A percentile compares a stretch with the other conserved stretches of the same genome.
phyloP scores from a whole-genome alignment of 1,140 invertebrate genomes.

The Copidosoma floridanum region DNA sequence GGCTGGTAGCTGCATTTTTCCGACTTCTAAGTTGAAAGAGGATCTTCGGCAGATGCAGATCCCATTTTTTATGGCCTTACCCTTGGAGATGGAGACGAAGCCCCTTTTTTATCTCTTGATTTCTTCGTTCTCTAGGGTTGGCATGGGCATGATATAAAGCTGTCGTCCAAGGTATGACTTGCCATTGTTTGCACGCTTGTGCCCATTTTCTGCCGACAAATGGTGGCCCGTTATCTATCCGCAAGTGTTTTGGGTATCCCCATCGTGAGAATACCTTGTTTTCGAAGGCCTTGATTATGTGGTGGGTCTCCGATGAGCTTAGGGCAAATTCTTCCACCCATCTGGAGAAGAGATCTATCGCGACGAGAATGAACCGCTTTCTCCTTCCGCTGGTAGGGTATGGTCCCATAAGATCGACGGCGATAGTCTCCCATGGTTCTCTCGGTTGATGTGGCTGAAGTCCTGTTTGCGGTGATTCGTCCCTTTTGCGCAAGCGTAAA shows the following conservation, averaged over 20 bases:
- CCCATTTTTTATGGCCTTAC: conserved; percentile 14
- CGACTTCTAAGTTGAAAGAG: conserved; percentile 13
- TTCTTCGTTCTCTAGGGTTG: neutral
- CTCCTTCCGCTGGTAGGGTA: neutral
- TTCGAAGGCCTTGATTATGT: neutral
- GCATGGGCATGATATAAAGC: neutral
- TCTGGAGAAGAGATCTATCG: conserved; percentile 16
- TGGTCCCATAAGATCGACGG: conserved; percentile 24
- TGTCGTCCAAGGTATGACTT: neutral
- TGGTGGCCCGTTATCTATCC: neutral
- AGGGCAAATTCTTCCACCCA: conserved; percentile 23
- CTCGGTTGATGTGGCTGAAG: no score
- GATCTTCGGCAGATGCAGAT: conserved; percentile 1
- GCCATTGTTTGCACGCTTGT: neutral
- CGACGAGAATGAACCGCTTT: conserved; percentile 12
- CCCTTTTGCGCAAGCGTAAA: neutral
- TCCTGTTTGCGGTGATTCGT: neutral
- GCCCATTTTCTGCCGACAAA: neutral
- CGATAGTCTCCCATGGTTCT: no score
- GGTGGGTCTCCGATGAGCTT: neutral
- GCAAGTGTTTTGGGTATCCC: neutral
- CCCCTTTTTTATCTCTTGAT: conserved; percentile 17
- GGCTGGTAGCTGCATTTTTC: conserved; percentile 19
- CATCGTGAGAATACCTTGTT: conserved; percentile 6
- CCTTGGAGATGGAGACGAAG: neutral